These are phyloP conservation scores for Odobenus rosmarus DNA, from an alignment of 2,113 vertebrate genomes.

Conservation along the genomic window DNA sequence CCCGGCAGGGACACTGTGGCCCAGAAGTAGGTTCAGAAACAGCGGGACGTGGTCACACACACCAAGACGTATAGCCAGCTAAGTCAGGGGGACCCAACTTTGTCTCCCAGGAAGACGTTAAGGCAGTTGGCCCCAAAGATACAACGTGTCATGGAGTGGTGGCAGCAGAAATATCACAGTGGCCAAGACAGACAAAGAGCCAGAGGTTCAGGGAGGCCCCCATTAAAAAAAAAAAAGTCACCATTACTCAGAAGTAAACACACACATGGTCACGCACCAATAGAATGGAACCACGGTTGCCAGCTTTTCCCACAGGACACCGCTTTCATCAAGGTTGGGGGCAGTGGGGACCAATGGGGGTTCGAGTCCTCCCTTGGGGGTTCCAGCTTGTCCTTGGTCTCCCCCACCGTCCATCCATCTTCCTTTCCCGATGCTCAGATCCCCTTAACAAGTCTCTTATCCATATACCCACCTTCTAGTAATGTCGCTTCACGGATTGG, in stretches of 20 bases:
- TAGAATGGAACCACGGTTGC: neutral
- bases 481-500: neutral
- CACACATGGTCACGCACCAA: neutral
- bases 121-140: neutral
- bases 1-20: neutral
- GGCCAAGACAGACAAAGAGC: neutral
- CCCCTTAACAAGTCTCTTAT: neutral
- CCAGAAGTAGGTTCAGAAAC: neutral
- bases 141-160: neutral
- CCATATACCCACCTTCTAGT: neutral
- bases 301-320: neutral
- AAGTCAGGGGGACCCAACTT: neutral
- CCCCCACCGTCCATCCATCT: too few relatives aligned
- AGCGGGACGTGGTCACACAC: neutral
- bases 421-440: neutral
- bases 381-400: neutral
- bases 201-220: neutral
- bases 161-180: neutral
- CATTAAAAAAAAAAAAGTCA: neutral
- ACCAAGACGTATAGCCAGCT: neutral
- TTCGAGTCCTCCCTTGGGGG: neutral
- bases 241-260: neutral
- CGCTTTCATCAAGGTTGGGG: neutral
- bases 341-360: neutral
- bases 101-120: neutral